Evolutionary conservation across 2,888 invertebrate genomes (phyloP).

Genomic region (Proisotoma minuta): DNA sequence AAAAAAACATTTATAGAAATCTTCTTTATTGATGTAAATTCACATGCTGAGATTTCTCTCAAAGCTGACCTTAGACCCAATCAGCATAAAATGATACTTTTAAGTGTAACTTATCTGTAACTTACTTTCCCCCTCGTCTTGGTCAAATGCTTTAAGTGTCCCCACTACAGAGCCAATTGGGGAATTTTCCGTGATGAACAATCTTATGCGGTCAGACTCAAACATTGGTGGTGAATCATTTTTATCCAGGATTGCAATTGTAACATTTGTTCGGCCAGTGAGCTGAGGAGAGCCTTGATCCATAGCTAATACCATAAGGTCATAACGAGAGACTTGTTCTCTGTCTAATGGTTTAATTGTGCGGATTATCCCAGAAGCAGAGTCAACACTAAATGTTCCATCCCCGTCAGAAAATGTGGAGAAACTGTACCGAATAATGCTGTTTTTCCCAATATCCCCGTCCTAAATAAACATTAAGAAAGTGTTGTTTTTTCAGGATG

Average conservation of each 20-base stretch:
- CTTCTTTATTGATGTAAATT: too few species aligned
- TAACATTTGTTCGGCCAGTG: conserved; percentile 52
- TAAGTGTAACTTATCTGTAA: too few species aligned
- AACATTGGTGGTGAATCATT: conserved; percentile 88
- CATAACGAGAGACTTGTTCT: conserved; percentile 80
- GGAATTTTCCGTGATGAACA: conserved; percentile 92
- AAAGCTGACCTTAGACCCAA: too few species aligned
- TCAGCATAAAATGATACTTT: too few species aligned
- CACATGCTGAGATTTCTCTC: too few species aligned
- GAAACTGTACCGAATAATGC: conserved; percentile 43
- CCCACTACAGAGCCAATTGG: conserved; percentile 92
- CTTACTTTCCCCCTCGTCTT: too few species aligned
- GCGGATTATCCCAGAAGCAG: conserved; percentile 83
- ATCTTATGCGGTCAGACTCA: conserved; percentile 76
- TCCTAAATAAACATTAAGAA: conserved; percentile 29
- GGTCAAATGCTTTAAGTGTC: conserved; percentile 81
- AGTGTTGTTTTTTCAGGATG: not conserved
- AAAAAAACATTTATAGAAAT: too few species aligned
- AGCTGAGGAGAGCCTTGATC: conserved; percentile 80
- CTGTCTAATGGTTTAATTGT: conserved; percentile 72
- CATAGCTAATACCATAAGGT: conserved; percentile 77
- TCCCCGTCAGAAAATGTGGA: conserved; percentile 59
- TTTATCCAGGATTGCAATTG: conserved; percentile 39
- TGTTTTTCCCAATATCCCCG: conserved; percentile 44
- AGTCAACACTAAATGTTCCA: conserved; percentile 87